Evolutionary conservation across 2,888 invertebrate genomes (phyloP), one percentile per base, ranked within the genome.

Genomic region (Beris chalybata): DNA sequence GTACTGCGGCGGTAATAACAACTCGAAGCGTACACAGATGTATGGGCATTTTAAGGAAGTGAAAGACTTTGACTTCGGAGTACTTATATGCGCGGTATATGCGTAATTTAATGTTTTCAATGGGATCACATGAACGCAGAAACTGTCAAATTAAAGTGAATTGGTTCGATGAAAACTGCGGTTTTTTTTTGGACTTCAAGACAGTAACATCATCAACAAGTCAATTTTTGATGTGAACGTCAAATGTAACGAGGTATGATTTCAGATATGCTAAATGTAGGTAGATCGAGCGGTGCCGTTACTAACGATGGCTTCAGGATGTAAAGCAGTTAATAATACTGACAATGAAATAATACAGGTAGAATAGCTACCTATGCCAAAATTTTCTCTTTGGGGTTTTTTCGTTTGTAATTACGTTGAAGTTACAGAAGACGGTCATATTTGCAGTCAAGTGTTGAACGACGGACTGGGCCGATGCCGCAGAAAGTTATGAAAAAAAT

Each of bases 71-170:
- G 30, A n/a, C n/a, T 32, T 13, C 31, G n/a, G 29, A n/a, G 4
- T 13, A 31, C 6, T 15, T 52, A 30, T 45, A 38, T 61, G 38
- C 22, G 52, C 50, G 43, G 31, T 52, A 50, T 61, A 61, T 61
- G 61, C 61, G 52, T 61, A 61, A 61, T 61, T 52, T 50, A 61
- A 61, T 61, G 61, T 32, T 52, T 52, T 15, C 32, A 56, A 29
- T 15, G 13, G 22, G 38, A 50, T 50, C 38, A 50, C 61, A 61
- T 61, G 32, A 61, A 52, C 38, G 61, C 50, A 61, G 50, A 57
- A 61, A 61, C 61, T 61, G 61, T 61, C 61, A 61, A 61, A 61
- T 61, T 61, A 61, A 61, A 50, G 43, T 50, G 61, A 61, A 61
- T 61, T 47, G 61, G 38, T 22, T 29, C 50, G 31, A 22, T 59